Evolutionary conservation across 1,140 invertebrate genomes (phyloP).

Genomic region (Drosophila funebris): DNA sequence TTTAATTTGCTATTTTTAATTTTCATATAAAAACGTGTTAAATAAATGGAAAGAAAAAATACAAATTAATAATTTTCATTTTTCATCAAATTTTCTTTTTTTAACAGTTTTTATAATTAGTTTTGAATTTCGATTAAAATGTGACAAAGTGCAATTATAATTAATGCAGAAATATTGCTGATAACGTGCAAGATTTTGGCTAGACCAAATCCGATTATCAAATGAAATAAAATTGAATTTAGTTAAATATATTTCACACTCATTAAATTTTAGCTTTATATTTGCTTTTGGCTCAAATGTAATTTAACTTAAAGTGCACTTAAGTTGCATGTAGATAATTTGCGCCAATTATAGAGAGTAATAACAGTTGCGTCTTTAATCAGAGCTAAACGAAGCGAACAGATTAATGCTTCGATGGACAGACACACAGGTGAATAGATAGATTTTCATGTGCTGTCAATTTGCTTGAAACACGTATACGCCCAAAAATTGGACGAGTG

Average conservation of each 20-base stretch:
- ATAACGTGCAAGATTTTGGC: background rate
- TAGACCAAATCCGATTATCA: background rate
- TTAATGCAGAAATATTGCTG: background rate
- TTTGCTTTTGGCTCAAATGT: background rate
- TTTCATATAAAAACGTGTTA: background rate
- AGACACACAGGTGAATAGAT: conserved; percentile 7
- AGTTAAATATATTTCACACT: background rate
- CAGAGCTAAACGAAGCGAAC: conserved; percentile 37
- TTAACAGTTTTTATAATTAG: background rate
- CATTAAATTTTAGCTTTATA: background rate
- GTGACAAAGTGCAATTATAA: background rate
- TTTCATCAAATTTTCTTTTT: background rate
- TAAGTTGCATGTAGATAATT: too few species aligned
- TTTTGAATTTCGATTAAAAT: background rate
- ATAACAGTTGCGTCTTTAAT: conserved; percentile 66
- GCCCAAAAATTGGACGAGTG: conserved; percentile 14
- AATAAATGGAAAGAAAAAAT: background rate
- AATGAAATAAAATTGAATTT: background rate
- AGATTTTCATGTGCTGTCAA: conserved; percentile 31
- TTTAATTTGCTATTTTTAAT: background rate
- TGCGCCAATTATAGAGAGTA: conserved; percentile 26
- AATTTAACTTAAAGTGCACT: conserved; percentile 6
- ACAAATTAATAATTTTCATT: background rate
- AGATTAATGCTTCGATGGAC: conserved; percentile 2
- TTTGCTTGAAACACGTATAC: conserved; percentile 8